Conservation (phyloP, 2,888 invertebrate species). For the Acrocyrtus sp. region DNA sequence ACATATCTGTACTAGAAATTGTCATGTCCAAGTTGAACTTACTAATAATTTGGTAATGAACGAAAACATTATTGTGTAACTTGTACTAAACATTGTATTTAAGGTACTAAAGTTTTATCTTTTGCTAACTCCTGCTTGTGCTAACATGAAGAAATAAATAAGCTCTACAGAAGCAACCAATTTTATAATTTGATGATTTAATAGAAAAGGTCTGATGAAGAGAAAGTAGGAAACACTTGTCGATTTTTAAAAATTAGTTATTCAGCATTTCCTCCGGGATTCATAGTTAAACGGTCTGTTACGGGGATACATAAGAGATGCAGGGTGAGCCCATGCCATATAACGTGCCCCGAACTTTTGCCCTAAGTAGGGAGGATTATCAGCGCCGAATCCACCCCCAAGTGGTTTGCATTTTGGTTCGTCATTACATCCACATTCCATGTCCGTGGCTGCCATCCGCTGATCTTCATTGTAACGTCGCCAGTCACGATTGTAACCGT, state of each 20-base stretch:
- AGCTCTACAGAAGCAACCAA: no score
- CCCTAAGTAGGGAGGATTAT: constrained; percentile 60
- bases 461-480: constrained; percentile 60
- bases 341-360: constrained; percentile 53
- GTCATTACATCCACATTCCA: constrained; percentile 53
- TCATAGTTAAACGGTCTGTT: constrained; percentile 43
- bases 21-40: no score
- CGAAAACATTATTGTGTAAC: no score
- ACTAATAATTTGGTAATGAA: no score
- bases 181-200: no score
- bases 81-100: no score
- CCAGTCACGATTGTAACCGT: constrained; percentile 60
- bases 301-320: constrained; percentile 55
- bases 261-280: constrained; percentile 40
- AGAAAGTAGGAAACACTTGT: constrained; percentile 16
- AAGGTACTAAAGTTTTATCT: no score
- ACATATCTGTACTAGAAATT: no score
- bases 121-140: no score
- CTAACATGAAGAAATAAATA: no score
- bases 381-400: constrained; percentile 43
- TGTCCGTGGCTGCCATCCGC: constrained; percentile 38
- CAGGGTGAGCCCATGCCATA: constrained; percentile 61
- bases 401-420: constrained; percentile 47
- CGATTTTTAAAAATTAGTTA: neutral
- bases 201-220: no score